phyloP scores from a whole-genome alignment of 2,888 invertebrate species.

The Fabriciana adippe region DNA sequence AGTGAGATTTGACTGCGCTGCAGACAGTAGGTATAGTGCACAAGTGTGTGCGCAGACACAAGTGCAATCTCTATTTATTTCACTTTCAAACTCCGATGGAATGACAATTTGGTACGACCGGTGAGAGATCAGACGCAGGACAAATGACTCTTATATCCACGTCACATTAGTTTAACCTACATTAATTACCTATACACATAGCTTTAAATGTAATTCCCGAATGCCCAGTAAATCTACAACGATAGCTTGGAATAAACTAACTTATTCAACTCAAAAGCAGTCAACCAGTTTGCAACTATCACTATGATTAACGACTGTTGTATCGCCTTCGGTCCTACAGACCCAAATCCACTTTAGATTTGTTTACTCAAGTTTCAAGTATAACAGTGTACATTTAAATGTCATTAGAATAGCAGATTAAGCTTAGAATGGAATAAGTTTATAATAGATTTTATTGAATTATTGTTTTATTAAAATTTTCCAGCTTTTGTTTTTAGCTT shows the following conservation, averaged over 20 bases:
- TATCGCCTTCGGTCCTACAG: slow-evolving; percentile 39
- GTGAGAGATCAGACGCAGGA: no score
- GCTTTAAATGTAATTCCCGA: background rate
- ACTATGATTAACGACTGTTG: slow-evolving; percentile 43
- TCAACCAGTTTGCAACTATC: slow-evolving; percentile 41
- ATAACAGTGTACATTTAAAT: slow-evolving; percentile 19
- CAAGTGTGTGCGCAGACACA: no score
- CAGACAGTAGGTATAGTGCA: no score
- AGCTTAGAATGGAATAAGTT: background rate
- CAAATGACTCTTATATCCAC: no score
- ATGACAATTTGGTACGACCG: no score
- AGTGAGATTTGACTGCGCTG: no score
- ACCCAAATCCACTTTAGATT: slow-evolving; percentile 35
- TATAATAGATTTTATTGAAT: background rate
- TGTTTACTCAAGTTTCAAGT: slow-evolving; percentile 31
- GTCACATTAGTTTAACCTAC: no score
- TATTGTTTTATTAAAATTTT: slow-evolving; percentile 5
- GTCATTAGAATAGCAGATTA: slow-evolving; percentile 14
- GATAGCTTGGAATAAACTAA: slow-evolving; percentile 39
- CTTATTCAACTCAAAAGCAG: slow-evolving; percentile 36
- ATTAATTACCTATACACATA: no score
- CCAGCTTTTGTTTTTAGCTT: background rate
- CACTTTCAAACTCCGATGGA: no score
- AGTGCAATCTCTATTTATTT: no score
- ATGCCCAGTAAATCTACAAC: background rate